Base-by-base conservation (phyloP, 2,113 vertebrate genomes). In the Argyrosomus japonicus region DNA sequence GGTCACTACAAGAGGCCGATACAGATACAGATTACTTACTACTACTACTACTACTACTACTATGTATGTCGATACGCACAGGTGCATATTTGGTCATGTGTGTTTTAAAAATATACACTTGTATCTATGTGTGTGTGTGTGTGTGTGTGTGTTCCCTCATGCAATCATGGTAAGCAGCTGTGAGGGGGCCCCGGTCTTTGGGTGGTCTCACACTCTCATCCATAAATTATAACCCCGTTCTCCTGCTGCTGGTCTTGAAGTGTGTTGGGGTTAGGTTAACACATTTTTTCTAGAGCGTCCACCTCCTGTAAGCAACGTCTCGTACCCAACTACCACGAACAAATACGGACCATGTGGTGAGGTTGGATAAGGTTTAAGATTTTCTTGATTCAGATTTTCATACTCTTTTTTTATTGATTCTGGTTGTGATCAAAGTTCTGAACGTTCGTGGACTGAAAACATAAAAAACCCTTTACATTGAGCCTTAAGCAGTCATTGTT, bases 191-290 rank as follows among this genome's bases (percentile, higher is more conserved):
- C 58, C 58, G 19, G 6, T 81, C 64, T 84, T 36, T 94, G 94
- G 93, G 94, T 93, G 93, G 93, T 93, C 94, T 71, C 65, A 87
- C 79, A 88, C 88, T 43, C 64, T 63, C 64, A 47, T 85, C 68
- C 68, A 88, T 89, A 90, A 91, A 88, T 86, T 78, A 87, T 69
- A 70, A 81, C 54, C 84, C 75, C 58, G 57, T 85, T 86, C 67
- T 58, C 68, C 79, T 76, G 51, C 81, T 50, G 78, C 48, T 63
- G 87, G 79, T 82, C 73, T 83, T 85, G 68, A 85, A 81, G 89
- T 82, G 78, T 72, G 69, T 48, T 67, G 63, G 58, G 60, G 68
- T 86, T 81, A 57, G 68, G 48, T 73, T 74, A 79, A 88, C 85
- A 87, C 69, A 50, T 82, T 87, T 76, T 29, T 83, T 15, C 45